Percentiles rank a stretch among this genome's conserved stretches.
Conservation (phyloP, 2,888 invertebrate species). For the Tetragonula carbonaria region DNA sequence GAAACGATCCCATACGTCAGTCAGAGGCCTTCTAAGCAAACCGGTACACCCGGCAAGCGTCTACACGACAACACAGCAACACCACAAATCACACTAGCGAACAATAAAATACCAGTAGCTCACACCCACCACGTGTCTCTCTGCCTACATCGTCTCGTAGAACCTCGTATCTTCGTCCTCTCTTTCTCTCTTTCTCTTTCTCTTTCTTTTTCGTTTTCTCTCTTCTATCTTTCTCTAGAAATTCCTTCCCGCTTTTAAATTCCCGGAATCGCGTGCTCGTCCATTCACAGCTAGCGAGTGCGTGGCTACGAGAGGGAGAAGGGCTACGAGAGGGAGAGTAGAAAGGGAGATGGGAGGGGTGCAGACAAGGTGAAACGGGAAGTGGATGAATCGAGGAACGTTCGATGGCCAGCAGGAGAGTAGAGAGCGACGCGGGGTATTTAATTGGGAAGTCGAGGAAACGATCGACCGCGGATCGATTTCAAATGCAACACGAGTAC, state of each 20-base stretch:
- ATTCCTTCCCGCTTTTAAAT: conserved; percentile 80
- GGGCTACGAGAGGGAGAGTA: not conserved
- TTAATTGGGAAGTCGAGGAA: conserved; percentile 75
- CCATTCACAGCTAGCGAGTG: conserved; percentile 62
- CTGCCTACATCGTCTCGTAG: conserved; percentile 58
- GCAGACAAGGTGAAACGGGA: conserved; percentile 27
- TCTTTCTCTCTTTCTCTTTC: conserved; percentile 16
- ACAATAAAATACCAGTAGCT: conserved; percentile 75
- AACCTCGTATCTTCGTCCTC: not conserved
- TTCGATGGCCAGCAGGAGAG: not conserved
- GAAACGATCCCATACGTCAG: conserved; percentile 46
- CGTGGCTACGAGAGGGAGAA: not conserved
- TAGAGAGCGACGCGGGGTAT: conserved; percentile 66
- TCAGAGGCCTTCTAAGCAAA: conserved; percentile 58
- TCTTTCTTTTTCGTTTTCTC: conserved; percentile 27
- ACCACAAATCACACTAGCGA: conserved; percentile 70
- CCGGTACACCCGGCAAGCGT: conserved; percentile 62
- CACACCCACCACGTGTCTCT: conserved; percentile 72
- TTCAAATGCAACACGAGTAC: conserved; percentile 44
- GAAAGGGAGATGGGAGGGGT: not conserved
- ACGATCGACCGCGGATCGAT: conserved; percentile 55
- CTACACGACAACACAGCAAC: conserved; percentile 69
- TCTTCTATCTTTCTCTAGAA: conserved; percentile 68
- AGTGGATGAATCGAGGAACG: conserved; percentile 58
- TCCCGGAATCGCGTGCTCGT: conserved; percentile 77